Percentiles rank a stretch among this genome's conserved stretches.
Conservation (phyloP, 2,797 vertebrate genomes). For the Parambassis ranga region DNA sequence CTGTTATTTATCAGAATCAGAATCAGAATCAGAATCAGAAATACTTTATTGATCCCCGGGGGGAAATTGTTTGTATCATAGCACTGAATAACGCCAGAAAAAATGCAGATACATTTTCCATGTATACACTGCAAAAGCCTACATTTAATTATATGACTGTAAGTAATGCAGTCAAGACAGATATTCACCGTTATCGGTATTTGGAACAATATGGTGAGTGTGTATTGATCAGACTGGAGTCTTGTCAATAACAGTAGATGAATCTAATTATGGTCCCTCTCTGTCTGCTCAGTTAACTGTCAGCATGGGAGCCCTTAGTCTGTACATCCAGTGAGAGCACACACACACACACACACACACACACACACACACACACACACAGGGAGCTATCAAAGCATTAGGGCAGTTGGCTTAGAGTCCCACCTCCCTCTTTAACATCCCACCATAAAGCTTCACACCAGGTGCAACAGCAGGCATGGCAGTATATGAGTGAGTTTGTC, state of each 20-base stretch:
- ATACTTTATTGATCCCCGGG: too few relatives aligned
- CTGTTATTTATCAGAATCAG: too few relatives aligned
- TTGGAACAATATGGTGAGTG: conserved; percentile 74
- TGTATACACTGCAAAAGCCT: too few relatives aligned
- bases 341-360: conserved; percentile 18
- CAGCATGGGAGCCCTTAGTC: conserved; percentile 74
- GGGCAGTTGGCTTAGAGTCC: conserved; percentile 66
- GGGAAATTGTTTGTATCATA: too few relatives aligned
- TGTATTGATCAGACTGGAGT: conserved; percentile 68
- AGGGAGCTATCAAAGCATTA: conserved; percentile 49
- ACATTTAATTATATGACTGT: conserved; percentile 73
- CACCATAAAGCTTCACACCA: conserved; percentile 41
- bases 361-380: conserved; percentile 33
- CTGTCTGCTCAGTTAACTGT: conserved; percentile 72
- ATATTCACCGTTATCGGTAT: conserved; percentile 73
- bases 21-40: too few relatives aligned
- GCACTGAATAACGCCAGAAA: too few relatives aligned
- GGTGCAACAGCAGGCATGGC: conserved; percentile 23
- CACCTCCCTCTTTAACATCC: conserved; percentile 56
- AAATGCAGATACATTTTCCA: too few relatives aligned
- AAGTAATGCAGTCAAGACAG: conserved; percentile 68
- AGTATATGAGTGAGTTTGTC: too few relatives aligned
- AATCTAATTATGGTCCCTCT: conserved; percentile 79
- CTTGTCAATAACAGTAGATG: conserved; percentile 77
- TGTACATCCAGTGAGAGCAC: conserved; percentile 27